These are phyloP conservation scores for Tetragnatha montana DNA, from an alignment of 2,888 invertebrate species.

Conservation along the genomic window DNA sequence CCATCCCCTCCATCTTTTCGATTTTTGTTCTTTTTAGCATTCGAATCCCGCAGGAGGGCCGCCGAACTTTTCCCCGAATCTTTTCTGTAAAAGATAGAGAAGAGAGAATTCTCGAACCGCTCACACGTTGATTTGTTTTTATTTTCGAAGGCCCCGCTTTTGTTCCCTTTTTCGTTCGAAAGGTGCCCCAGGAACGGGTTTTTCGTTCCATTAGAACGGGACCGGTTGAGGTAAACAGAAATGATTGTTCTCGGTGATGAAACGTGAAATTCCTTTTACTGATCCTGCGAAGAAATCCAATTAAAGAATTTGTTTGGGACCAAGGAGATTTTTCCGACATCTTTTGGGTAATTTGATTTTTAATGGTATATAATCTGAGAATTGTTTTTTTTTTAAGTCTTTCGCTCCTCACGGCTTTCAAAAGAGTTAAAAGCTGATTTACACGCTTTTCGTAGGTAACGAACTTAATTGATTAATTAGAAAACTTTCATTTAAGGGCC, in stretches of 20 bases:
- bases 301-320: not conserved
- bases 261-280: not conserved
- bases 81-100: slow-evolving; percentile 8
- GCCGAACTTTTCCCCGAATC: slow-evolving; percentile 30
- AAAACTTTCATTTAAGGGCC: no score
- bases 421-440: no score
- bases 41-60: slow-evolving; percentile 39
- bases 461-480: no score
- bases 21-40: slow-evolving; percentile 40
- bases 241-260: not conserved
- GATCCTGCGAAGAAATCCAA: not conserved
- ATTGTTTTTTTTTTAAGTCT: not conserved
- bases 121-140: slow-evolving; percentile 39
- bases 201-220: not conserved
- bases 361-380: no score
- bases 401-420: not conserved
- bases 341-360: not conserved
- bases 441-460: no score
- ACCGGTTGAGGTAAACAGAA: not conserved
- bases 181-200: not conserved
- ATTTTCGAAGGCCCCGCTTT: not conserved
- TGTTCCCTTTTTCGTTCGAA: not conserved
- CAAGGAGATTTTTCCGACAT: not conserved
- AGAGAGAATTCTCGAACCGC: slow-evolving; percentile 20
- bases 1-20: slow-evolving; percentile 2